phyloP scores from a whole-genome alignment of 2,113 vertebrate species.

The Cavia porcellus region DNA sequence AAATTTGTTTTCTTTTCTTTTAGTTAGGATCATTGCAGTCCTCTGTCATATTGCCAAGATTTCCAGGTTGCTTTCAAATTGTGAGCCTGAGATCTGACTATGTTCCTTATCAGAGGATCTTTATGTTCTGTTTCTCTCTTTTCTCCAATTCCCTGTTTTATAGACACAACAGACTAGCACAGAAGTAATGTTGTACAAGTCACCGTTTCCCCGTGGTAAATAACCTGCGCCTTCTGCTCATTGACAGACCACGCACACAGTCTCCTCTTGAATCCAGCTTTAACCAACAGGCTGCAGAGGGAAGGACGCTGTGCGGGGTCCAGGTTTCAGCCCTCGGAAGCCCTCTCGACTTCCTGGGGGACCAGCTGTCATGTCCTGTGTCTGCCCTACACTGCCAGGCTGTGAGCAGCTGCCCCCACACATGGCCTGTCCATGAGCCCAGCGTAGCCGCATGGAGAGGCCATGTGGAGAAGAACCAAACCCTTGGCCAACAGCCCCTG shows the following conservation, averaged over 20 bases:
- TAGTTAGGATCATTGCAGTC: not conserved
- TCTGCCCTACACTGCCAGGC: not conserved
- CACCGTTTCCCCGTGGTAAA: not conserved
- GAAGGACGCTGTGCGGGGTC: not conserved
- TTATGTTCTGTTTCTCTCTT: constrained; percentile 31
- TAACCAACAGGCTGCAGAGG: constrained; percentile 33
- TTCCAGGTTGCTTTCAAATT: not conserved
- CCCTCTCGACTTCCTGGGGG: not conserved
- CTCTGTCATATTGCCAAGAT: not conserved
- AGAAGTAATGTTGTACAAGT: not conserved
- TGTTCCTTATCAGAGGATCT: not conserved
- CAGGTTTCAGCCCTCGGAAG: not conserved
- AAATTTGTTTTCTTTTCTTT: constrained; percentile 15
- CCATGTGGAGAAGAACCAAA: constrained; percentile 18
- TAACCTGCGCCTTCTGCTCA: not conserved
- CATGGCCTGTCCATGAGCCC: not conserved
- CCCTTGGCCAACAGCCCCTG: not conserved
- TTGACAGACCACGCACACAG: not conserved
- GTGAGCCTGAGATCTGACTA: not conserved
- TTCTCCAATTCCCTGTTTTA: not conserved
- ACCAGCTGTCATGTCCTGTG: not conserved
- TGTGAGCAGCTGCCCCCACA: constrained; percentile 37
- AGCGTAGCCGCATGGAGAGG: constrained; percentile 17
- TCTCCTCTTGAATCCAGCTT: not conserved
- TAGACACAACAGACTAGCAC: not conserved